These are phyloP conservation scores for Anisognathus igniventris DNA, from an alignment of 2,797 vertebrate genomes.

Conservation along the genomic window DNA sequence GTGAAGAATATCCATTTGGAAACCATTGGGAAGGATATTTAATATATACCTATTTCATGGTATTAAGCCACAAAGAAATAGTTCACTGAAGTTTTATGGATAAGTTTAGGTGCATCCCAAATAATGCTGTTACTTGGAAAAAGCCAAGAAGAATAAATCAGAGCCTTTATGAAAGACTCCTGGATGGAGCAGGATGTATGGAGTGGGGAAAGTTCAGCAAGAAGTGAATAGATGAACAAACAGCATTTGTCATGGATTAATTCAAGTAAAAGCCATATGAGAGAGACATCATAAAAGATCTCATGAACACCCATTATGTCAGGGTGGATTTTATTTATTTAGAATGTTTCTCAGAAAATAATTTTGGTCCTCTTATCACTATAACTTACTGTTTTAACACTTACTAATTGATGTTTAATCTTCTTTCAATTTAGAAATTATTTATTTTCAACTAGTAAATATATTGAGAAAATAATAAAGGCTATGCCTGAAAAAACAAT, in stretches of 20 bases:
- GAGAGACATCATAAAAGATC: neutral
- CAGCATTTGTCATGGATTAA: neutral
- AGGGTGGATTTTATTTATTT: neutral
- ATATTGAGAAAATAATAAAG: neutral
- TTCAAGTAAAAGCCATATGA: neutral
- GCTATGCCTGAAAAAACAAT: neutral
- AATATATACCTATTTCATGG: neutral
- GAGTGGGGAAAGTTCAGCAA: neutral
- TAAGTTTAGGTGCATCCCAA: neutral
- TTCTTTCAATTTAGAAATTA: neutral
- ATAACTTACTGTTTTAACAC: neutral
- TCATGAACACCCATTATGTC: accelerated
- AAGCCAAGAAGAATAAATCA: neutral
- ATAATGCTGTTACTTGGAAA: neutral
- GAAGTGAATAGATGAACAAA: neutral
- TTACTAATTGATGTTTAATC: neutral
- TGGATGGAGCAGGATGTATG: neutral
- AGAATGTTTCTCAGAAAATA: neutral
- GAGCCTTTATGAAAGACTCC: neutral
- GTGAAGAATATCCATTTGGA: neutral
- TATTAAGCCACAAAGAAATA: neutral
- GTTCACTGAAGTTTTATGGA: neutral
- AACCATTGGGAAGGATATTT: neutral
- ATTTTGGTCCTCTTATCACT: neutral
- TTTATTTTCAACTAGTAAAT: neutral